Evolutionary conservation across 2,888 invertebrate species (phyloP), one percentile per base, ranked within the genome.

Genomic region (Diplolepis rosae): DNA sequence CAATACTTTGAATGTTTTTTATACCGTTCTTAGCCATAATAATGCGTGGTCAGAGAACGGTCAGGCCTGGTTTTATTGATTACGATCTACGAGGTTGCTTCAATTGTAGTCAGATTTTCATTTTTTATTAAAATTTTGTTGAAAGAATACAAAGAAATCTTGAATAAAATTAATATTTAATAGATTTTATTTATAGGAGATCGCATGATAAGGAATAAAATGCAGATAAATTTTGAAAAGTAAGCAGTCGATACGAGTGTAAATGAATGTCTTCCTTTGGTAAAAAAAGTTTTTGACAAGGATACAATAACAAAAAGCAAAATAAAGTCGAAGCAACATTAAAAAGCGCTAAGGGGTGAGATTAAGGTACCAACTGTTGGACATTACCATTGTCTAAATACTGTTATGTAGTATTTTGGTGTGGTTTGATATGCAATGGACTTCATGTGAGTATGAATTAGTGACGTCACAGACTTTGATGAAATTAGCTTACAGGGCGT

Each of bases 341-440:
- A 77, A 83, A 80, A 76, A 81, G 73, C 68, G 32, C 35, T 56
- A 56, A 56, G 11, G 15, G 35, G 30, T 30, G 15, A 52, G 15
- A 56, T 56, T 56, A 79, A 83, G 83, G 79, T 85, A 87, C 87
- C 87, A 86, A 85, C 88, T 87, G 87, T 88, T 88, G 87, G 87
- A 88, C 83, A 87, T 87, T 87, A 88, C 87, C 87, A 88, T 88
- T 88, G 87, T 88, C 87, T 88, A 88, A 85, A 85, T 87, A 87
- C 86, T 61, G 61, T 39, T 61, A 61, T 61, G 22, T 48, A 48
- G 22, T 56, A 56, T 13, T 42, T 61, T 24, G 39, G 39, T n/a
- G 39, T 61, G n/a, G n/a, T n/a, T n/a, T 39, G 39, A 39, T 69
- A 77, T 79, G 67, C 42, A 71, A 66, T 65, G 48, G 13, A 65